Percentiles rank a stretch among this genome's conserved stretches.
phyloP scores from a whole-genome alignment of 2,888 invertebrate genomes.

The Protophormia terraenovae region DNA sequence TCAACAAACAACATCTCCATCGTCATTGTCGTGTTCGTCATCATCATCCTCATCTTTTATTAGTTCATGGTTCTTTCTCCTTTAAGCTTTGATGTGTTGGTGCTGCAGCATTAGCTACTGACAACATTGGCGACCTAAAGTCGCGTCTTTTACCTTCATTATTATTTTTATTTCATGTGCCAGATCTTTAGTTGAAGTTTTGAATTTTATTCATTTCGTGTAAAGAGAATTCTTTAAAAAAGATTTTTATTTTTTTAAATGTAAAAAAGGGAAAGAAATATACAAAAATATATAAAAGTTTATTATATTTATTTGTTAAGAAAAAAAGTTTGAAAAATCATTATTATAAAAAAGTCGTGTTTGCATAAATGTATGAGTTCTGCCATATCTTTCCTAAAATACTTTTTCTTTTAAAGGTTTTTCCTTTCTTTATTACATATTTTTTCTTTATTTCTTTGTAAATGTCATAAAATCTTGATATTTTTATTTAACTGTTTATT shows the following conservation, averaged over 20 bases:
- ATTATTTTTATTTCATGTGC: constrained; percentile 65
- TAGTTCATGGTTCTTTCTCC: background rate
- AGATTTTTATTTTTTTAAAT: constrained; percentile 2
- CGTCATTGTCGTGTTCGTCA: background rate
- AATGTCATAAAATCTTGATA: background rate
- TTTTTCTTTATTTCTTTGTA: background rate
- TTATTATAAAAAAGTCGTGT: constrained; percentile 15
- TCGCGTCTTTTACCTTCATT: constrained; percentile 69
- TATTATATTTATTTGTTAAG: background rate
- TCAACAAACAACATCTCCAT: background rate
- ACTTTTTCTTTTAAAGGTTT: background rate
- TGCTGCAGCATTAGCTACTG: constrained; percentile 44
- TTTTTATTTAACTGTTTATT: background rate
- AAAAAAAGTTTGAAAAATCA: constrained; percentile 16
- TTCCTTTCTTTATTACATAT: background rate
- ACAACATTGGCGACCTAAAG: constrained; percentile 70
- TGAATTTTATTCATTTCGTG: constrained; percentile 19
- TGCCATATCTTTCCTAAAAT: no score
- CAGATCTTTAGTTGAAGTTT: constrained; percentile 35
- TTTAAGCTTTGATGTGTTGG: constrained; percentile 4
- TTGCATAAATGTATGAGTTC: constrained; percentile 18
- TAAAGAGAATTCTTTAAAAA: constrained; percentile 13
- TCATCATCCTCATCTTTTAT: background rate
- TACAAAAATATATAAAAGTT: constrained; percentile 40
- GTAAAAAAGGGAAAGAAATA: background rate